Evolutionary conservation across 2,113 vertebrate genomes (phyloP), one percentile per base, ranked within the genome.

Genomic region (Saccopteryx bilineata): DNA sequence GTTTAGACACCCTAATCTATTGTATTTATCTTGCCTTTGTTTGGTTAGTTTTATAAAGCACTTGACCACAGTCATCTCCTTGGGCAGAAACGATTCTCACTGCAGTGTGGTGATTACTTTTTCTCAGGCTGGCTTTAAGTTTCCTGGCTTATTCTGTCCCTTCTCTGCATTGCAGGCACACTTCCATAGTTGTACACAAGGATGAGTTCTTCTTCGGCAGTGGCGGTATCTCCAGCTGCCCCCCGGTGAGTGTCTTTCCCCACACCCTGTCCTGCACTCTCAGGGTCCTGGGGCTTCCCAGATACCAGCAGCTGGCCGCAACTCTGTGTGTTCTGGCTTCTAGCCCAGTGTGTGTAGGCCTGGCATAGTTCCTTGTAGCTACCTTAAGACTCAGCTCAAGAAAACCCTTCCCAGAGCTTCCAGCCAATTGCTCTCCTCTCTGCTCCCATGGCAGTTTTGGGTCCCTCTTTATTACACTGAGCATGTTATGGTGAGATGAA

Each of bases 161-260:
- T 81, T 94, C 94, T 80, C 65, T 94, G 31, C 96, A 2, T 97
- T 83, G 58, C 95, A 99, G 99, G 99, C 99, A 99, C 95, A 99
- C 99, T 17, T 99, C 99, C 91, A 98, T 99, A 98, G 99, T 99
- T 91, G 98, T 99, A 71, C 99, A 99, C 97, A 99, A 99, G 58
- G 99, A 99, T 81, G 99, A 99, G 97, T 99, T 99, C 97, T 99
- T 99, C 98, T 99, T 99, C 79, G 99, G 99, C 54, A 99, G 99
- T 54, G 98, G 98, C 9, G 99, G 99, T 6, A 99, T 99, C 94
- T 98, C 98, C 96, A 99, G 98, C 97, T 99, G 99, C 96, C 92
- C 97, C 90, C 99, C 99, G 86, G 99, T 99, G 99, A 99, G 99
- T 97, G 94, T 89, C 96, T 56, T 46, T 46, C n/a, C 48, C 89